Evolutionary conservation across 2,888 invertebrate species (phyloP), one percentile per base, ranked within the genome.

Genomic region (Acrobasis suavella): DNA sequence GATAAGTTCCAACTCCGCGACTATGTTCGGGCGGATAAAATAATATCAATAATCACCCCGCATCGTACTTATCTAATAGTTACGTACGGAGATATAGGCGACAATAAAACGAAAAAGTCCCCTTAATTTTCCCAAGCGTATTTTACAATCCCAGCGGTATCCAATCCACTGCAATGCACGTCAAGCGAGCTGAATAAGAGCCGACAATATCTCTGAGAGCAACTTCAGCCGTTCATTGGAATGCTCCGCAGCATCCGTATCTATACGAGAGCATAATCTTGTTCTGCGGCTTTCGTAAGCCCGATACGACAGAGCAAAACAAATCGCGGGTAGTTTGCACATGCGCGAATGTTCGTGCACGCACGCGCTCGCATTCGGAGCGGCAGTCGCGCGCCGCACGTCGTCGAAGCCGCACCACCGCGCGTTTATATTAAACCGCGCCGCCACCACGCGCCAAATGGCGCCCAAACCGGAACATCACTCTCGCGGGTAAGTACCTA

Each of bases 391-490:
- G 85, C 86, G 87, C 84, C 83, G 82, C 70, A 82, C 81, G 82
- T 80, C 73, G 77, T 78, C 83, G 85, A 82, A 84, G 72, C 75
- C 78, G 74, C 78, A 74, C 71, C 69, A 69, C 74, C 75, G 78
- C 77, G 79, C 81, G 69, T 71, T 68, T 62, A 46, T 16, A 60
- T 63, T 67, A 65, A 67, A 60, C 65, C 77, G 80, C 85, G 84
- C 76, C 75, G 65, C 68, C 73, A 81, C 77, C 88, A 87, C 87
- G 88, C 89, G 89, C 79, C 85, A 82, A 85, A 91, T 91, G 91
- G 91, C 91, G 89, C 90, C 86, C 86, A 85, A 83, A 84, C 78
- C 73, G 85, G 86, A 83, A 83, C 83, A 81, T 80, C 81, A 80
- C 81, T 84, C 83, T 71, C 81, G 83, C 84, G 89, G 90, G 92